These are phyloP conservation scores for Eupithecia insigniata DNA, from an alignment of 2,888 invertebrate species.

Conservation along the genomic window DNA sequence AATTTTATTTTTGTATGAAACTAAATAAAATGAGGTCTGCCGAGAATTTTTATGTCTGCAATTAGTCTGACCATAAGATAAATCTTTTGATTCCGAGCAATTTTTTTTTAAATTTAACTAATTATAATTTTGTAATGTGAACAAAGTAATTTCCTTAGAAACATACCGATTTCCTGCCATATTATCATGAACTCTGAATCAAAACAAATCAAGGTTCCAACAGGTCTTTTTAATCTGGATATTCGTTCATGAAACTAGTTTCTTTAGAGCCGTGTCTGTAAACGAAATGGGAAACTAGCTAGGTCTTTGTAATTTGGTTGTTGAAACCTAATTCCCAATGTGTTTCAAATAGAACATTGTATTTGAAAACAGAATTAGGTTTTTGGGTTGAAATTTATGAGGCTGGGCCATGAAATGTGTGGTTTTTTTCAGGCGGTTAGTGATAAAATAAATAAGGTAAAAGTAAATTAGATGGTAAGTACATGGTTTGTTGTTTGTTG, in stretches of 20 bases:
- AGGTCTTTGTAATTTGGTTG: neutral
- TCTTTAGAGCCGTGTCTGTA: neutral
- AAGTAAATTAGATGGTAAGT: too few species aligned
- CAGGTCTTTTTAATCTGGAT: neutral
- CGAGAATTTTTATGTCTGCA: neutral
- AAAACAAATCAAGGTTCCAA: neutral
- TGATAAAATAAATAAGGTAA: neutral
- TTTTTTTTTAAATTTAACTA: too few species aligned
- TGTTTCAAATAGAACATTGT: constrained; percentile 37
- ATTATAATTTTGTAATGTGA: neutral
- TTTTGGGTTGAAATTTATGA: constrained; percentile 60
- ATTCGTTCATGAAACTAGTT: neutral
- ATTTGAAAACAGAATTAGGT: constrained; percentile 56
- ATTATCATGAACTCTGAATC: neutral
- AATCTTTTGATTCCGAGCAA: neutral
- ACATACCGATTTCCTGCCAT: neutral
- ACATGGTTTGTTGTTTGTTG: too few species aligned
- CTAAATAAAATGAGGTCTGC: too few species aligned
- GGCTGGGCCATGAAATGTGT: constrained; percentile 49
- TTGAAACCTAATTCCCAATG: constrained; percentile 5
- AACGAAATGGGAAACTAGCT: neutral
- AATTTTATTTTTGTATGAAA: too few species aligned
- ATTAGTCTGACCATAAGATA: neutral
- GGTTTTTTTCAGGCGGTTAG: constrained; percentile 6
- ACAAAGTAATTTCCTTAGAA: neutral